Conservation (phyloP, 2,888 invertebrate genomes). For the Xestia rhomboidea region DNA sequence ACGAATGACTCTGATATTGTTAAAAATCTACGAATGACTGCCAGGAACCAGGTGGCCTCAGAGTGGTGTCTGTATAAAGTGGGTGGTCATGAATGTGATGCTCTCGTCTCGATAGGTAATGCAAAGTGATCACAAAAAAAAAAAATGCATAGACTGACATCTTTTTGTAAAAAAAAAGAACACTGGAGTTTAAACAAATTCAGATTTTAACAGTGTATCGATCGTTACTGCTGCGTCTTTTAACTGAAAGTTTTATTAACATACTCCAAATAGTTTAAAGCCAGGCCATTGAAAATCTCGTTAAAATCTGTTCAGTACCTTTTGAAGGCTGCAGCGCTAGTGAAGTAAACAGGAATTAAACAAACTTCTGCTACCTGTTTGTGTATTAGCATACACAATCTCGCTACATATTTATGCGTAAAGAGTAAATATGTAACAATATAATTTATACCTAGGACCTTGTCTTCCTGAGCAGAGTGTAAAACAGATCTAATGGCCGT, state of each 20-base stretch:
- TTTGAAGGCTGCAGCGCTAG: conserved; percentile 33
- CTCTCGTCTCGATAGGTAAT: not conserved
- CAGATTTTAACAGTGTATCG: not conserved
- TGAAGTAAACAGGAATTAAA: conserved; percentile 52
- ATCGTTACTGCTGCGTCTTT: not conserved
- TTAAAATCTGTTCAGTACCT: conserved; percentile 33
- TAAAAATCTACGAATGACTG: not conserved
- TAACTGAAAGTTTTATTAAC: conserved; percentile 5
- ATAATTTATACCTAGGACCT: conserved; percentile 16
- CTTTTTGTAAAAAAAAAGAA: not conserved
- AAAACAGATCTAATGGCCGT: conserved; percentile 3
- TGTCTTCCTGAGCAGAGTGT: conserved; percentile 2
- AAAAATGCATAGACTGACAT: not conserved
- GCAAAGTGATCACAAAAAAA: not conserved
- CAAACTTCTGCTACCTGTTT: conserved; percentile 37
- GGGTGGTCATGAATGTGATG: not conserved
- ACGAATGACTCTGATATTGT: not conserved
- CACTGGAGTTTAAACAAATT: not conserved
- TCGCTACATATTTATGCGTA: conserved; percentile 30
- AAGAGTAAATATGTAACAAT: conserved; percentile 31
- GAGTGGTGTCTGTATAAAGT: not conserved
- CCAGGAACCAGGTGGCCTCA: not conserved
- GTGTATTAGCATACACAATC: conserved; percentile 35
- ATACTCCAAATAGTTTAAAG: conserved; percentile 30
- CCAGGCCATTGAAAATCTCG: conserved; percentile 21